Evolutionary conservation across 2,113 vertebrate species (phyloP).

Genomic region (Rhynchomys soricoides): DNA sequence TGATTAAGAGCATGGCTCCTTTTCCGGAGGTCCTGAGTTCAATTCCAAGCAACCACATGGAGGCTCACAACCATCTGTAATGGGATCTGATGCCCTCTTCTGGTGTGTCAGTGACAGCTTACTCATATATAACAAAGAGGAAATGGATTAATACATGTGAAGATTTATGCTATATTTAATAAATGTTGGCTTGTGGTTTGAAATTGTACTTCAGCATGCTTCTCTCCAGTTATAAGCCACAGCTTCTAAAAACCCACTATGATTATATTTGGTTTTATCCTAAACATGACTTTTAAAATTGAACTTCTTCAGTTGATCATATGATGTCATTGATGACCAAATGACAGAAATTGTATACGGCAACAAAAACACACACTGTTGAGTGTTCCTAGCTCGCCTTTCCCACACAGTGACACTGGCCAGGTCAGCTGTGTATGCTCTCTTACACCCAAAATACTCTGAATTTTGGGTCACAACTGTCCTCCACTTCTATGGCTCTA

Average conservation of each 20-base stretch:
- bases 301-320: background rate
- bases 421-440: background rate
- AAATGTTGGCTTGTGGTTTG: background rate
- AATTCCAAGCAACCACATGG: no score
- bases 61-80: no score
- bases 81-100: no score
- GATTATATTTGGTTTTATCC: background rate
- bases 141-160: background rate
- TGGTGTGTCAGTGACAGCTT: no score
- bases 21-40: no score
- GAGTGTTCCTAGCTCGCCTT: background rate
- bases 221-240: background rate
- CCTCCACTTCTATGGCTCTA: background rate
- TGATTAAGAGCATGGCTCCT: no score
- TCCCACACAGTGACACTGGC: background rate
- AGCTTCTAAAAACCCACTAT: slow-evolving; percentile 1
- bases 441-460: background rate
- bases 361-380: background rate
- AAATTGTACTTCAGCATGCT: background rate
- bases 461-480: background rate
- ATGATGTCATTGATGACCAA: background rate
- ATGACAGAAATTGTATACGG: background rate
- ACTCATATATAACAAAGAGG: background rate
- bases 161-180: background rate
- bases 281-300: background rate